Conservation (phyloP, 2,888 invertebrate species). For the Lasioglossum calceatum region DNA sequence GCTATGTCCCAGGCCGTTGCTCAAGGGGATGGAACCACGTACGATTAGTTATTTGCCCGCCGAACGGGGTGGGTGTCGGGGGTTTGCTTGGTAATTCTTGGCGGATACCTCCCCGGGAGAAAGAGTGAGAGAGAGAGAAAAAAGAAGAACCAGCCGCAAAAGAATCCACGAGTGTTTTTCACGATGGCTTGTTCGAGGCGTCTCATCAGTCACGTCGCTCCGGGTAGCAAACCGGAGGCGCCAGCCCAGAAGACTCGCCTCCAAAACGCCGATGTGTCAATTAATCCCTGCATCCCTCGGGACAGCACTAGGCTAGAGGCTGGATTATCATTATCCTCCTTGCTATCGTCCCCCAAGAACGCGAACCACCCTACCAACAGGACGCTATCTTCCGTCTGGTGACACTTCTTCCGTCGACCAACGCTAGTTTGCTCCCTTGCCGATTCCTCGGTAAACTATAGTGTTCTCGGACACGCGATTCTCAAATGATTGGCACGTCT, state of each 20-base stretch:
- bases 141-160: slow-evolving; percentile 17
- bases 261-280: slow-evolving; percentile 83
- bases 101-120: slow-evolving; percentile 58
- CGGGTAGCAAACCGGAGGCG: slow-evolving; percentile 78
- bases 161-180: slow-evolving; percentile 79
- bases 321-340: slow-evolving; percentile 71
- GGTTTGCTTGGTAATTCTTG: slow-evolving; percentile 75
- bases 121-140: slow-evolving; percentile 49
- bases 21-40: slow-evolving; percentile 54
- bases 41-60: slow-evolving; percentile 80
- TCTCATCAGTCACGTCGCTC: slow-evolving; percentile 83
- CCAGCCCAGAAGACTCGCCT: slow-evolving; percentile 66
- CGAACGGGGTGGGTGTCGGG: slow-evolving; percentile 35
- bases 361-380: slow-evolving; percentile 31
- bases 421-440: neutral
- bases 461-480: neutral
- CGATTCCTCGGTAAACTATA: neutral
- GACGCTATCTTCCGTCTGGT: slow-evolving; percentile 19
- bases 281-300: slow-evolving; percentile 82
- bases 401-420: slow-evolving; percentile 24
- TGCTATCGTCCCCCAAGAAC: slow-evolving; percentile 49
- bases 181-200: slow-evolving; percentile 79
- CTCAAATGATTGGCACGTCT: neutral
- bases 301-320: slow-evolving; percentile 70
- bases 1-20: slow-evolving; percentile 30